Evolutionary conservation across 2,113 vertebrate genomes (phyloP), one percentile per base, ranked within the genome.

Genomic region (Pholis gunnellus): DNA sequence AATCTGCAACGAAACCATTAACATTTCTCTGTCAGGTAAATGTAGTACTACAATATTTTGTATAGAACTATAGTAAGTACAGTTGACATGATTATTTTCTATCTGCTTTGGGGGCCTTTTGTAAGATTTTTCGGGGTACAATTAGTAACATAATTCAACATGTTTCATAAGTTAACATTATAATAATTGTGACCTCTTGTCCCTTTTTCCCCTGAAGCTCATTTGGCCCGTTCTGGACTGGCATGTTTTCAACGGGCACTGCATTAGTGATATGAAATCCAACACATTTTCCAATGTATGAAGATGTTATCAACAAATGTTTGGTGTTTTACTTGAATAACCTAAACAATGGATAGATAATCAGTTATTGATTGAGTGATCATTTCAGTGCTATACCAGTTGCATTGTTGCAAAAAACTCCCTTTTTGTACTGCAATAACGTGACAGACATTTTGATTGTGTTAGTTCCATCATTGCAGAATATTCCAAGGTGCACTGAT

Each of bases 401-500:
- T 6, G 20, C 4, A 20, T 15, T 15, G 14, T 48, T 44, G 40
- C 11, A 42, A 17, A 48, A 48, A 48, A 15, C 40, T 34, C 29
- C 22, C 1, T 48, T 20, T 14, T 61, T 50, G 40, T 29, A 20
- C 20, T 34, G 4, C 34, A 54, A 20, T 25, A 44, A 42, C 57
- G 40, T 54, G n/a, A 54, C 25, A 56, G 34, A 79, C 17, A 29
- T 71, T 66, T 36, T 44, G 20, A 20, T 46, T 66, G 20, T 56
- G 4, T 68, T 18, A 27, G 25, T 31, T 72, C 20, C 14, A 60
- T 1, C n/a, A 15, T n/a, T 73, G 22, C 20, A 44, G 34, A 60
- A 61, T 4, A 72, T 73, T 64, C 38, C 22, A 38, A 60, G 6
- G 40, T 72, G 50, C 46, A 36, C 52, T 48, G 46, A 80, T 76